These are phyloP conservation scores for Agrochola circellaris DNA, from an alignment of 2,888 invertebrate species.

Conservation along the genomic window DNA sequence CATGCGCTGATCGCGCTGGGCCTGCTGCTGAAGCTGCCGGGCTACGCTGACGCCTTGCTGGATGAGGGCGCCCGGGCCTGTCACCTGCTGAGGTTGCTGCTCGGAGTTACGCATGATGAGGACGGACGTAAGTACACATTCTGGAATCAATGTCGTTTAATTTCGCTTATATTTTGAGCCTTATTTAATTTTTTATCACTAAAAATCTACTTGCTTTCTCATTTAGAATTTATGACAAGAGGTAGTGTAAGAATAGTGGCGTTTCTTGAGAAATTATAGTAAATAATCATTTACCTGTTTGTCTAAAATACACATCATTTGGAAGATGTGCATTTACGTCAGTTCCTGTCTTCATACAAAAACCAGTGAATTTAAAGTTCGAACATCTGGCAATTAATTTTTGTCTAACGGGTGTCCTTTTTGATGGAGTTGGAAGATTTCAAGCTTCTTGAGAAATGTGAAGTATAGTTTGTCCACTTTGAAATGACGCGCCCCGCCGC, in stretches of 20 bases:
- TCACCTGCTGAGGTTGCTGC: constrained; percentile 95
- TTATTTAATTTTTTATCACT: no score
- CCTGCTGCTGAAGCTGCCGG: constrained; percentile 96
- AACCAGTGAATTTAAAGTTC: neutral
- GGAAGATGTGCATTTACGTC: neutral
- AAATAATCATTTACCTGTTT: neutral
- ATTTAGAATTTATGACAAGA: neutral
- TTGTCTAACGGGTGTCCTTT: neutral
- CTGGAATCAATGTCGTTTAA: neutral
- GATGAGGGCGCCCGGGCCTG: constrained; percentile 96
- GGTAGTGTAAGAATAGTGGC: neutral
- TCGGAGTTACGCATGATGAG: constrained; percentile 97
- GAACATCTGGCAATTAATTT: neutral
- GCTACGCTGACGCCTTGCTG: constrained; percentile 97
- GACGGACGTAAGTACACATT: constrained; percentile 93
- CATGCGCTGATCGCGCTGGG: constrained; percentile 98
- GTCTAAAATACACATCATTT: neutral
- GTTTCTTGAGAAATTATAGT: neutral
- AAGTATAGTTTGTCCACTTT: neutral
- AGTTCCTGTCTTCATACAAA: no score
- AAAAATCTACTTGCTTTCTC: neutral
- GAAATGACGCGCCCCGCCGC: no score
- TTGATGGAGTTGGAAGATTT: neutral
- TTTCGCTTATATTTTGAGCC: neutral
- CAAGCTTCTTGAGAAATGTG: neutral